phyloP scores from a whole-genome alignment of 2,113 vertebrate species.

The Numida meleagris region DNA sequence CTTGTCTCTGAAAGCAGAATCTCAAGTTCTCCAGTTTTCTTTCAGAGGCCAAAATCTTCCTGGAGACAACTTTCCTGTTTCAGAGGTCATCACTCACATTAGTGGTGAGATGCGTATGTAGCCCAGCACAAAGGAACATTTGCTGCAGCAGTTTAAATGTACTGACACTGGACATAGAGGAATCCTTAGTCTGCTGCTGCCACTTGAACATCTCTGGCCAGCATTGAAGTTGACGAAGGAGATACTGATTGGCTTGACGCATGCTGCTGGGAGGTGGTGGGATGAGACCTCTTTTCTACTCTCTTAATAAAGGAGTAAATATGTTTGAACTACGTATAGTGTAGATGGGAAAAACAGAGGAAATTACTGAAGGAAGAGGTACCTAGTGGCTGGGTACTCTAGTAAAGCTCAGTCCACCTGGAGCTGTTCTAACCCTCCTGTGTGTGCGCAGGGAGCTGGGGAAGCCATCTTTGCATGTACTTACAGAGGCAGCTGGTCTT shows the following conservation, averaged over 20 bases:
- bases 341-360: not conserved
- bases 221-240: not conserved
- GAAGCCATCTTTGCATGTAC: not conserved
- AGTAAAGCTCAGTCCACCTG: not conserved
- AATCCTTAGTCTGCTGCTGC: not conserved
- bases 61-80: not conserved
- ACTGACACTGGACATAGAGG: not conserved
- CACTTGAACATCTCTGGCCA: not conserved
- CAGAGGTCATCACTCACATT: not conserved
- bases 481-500: not conserved
- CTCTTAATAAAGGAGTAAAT: not conserved
- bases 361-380: not conserved
- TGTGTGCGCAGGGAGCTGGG: not conserved
- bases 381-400: not conserved
- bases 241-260: not conserved
- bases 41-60: not conserved
- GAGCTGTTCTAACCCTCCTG: not conserved
- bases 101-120: not conserved
- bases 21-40: not conserved
- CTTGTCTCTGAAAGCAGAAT: not conserved
- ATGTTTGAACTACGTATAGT: not conserved
- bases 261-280: not conserved
- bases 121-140: not conserved
- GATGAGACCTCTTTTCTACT: not conserved
- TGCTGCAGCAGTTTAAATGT: not conserved